phyloP scores from a whole-genome alignment of 64 coral and sea anemone species.

The Acropora yongei region DNA sequence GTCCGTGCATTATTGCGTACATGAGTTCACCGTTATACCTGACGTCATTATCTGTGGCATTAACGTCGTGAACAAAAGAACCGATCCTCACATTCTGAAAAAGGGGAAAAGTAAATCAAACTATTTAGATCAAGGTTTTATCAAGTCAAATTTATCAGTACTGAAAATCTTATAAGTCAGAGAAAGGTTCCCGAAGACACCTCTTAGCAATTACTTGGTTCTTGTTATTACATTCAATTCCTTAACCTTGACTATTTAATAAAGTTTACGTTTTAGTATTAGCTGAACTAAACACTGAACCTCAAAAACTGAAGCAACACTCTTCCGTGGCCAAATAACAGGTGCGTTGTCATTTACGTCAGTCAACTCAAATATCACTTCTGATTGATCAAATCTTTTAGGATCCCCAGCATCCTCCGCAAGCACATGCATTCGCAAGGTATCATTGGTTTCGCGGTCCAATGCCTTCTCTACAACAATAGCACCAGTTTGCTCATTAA shows the following conservation, averaged over 20 bases:
- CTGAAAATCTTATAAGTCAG: no score
- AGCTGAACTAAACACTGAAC: constrained; percentile 1
- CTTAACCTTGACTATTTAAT: no score
- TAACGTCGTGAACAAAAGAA: constrained; percentile 77
- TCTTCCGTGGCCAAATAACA: constrained; percentile 79
- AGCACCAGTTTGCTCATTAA: constrained; percentile 63
- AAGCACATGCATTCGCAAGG: constrained; percentile 65
- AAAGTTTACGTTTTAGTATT: not conserved
- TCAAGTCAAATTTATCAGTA: no score
- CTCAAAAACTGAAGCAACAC: constrained; percentile 72
- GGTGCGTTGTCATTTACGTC: constrained; percentile 95
- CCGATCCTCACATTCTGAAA: constrained; percentile 64
- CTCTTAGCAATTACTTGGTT: no score
- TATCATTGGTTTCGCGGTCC: constrained; percentile 72
- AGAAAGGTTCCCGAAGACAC: no score
- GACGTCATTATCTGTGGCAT: constrained; percentile 81
- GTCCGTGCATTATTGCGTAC: constrained; percentile 89
- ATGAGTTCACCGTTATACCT: constrained; percentile 55
- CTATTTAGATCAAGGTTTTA: no score
- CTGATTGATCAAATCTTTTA: constrained; percentile 60
- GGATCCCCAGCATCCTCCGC: constrained; percentile 79
- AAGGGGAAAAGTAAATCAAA: not conserved
- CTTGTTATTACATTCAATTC: no score
- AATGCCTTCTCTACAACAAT: constrained; percentile 70
- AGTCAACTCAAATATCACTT: constrained; percentile 73